Percentiles rank a stretch among this genome's conserved stretches.
phyloP scores from a whole-genome alignment of 2,888 invertebrate species.

The Tiliacea aurago region DNA sequence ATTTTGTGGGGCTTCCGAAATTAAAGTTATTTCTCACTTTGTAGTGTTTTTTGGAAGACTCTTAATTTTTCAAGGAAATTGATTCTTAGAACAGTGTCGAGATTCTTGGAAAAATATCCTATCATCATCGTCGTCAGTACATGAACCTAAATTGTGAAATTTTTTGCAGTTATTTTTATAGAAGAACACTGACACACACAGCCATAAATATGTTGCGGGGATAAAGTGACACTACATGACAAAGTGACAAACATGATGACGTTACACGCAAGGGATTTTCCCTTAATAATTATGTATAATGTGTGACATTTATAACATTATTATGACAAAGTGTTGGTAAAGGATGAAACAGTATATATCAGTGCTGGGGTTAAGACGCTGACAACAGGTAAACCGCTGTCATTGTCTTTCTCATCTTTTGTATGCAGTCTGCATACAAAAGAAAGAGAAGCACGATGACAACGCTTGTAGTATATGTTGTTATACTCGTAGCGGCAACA shows the following conservation, averaged over 20 bases:
- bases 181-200: not conserved
- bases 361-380: too few species aligned
- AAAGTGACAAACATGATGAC: not conserved
- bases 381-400: too few species aligned
- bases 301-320: not conserved
- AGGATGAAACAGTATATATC: not conserved
- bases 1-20: too few species aligned
- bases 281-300: not conserved
- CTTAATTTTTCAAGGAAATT: conserved; percentile 41
- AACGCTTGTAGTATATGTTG: too few species aligned
- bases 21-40: too few species aligned
- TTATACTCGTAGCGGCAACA: too few species aligned
- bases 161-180: not conserved
- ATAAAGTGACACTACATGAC: not conserved
- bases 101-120: conserved; percentile 19
- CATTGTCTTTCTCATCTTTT: too few species aligned
- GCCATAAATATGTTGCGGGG: not conserved
- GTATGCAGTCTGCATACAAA: too few species aligned
- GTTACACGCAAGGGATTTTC: not conserved
- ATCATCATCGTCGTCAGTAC: not conserved
- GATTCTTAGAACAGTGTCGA: conserved; percentile 34
- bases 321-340: not conserved
- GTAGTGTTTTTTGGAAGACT: too few species aligned
- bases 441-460: too few species aligned
- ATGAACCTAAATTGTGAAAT: not conserved